These are phyloP conservation scores for Mnemiopsis leidyi DNA, from an alignment of 37 sponge, comb jelly and placozoan genomes.

Conservation along the genomic window DNA sequence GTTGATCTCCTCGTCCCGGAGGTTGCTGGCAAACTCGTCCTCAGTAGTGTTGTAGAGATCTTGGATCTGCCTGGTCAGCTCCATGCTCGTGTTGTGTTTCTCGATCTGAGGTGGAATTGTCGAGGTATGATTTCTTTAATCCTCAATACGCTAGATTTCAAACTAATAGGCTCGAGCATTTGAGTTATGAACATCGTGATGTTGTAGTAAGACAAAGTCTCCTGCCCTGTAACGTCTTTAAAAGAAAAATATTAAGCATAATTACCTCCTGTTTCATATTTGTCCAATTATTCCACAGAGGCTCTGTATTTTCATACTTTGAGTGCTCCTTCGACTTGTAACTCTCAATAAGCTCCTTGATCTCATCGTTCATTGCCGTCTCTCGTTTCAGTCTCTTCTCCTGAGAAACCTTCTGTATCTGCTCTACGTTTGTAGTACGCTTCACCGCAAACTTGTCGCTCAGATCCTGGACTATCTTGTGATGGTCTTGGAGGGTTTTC, in stretches of 20 bases:
- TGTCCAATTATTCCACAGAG: slow-evolving; percentile 39
- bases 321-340: slow-evolving; percentile 39
- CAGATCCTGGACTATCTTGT: slow-evolving; percentile 34
- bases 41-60: slow-evolving; percentile 31
- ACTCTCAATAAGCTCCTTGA: neutral
- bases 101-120: slow-evolving; percentile 20
- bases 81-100: slow-evolving; percentile 50
- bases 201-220: too few species aligned
- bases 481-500: slow-evolving; percentile 64
- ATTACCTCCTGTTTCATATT: neutral
- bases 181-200: too few species aligned
- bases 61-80: slow-evolving; percentile 32
- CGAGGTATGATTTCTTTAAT: neutral
- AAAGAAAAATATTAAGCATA: neutral
- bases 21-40: neutral
- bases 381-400: slow-evolving; percentile 21
- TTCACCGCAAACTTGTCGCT: slow-evolving; percentile 9
- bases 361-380: neutral
- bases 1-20: slow-evolving; percentile 58
- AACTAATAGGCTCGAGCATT: too few species aligned
- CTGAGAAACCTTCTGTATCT: slow-evolving; percentile 16
- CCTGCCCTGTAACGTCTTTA: too few species aligned
- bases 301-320: neutral
- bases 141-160: too few species aligned
- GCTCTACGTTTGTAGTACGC: neutral